Percentiles rank a stretch among this genome's conserved stretches.
Evolutionary conservation across 2,113 vertebrate species (phyloP).

Genomic region (Oncorhynchus kisutch): DNA sequence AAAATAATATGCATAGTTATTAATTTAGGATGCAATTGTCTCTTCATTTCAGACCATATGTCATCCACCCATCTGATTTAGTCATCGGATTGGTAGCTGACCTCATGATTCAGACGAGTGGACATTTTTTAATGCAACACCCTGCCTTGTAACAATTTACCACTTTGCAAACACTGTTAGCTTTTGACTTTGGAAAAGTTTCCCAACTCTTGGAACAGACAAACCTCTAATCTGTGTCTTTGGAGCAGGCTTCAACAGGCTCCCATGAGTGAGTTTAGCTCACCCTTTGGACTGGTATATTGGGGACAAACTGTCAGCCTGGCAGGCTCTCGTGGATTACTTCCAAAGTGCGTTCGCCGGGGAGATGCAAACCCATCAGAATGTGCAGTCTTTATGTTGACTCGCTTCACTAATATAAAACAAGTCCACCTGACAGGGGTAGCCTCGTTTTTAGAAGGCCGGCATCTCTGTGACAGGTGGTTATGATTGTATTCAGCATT

Average conservation of each 20-base stretch:
- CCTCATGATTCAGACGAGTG: too few relatives aligned
- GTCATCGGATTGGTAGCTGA: too few relatives aligned
- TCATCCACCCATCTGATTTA: too few relatives aligned
- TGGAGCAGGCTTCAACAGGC: not conserved
- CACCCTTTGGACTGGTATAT: not conserved
- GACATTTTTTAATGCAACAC: too few relatives aligned
- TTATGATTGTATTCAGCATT: not conserved
- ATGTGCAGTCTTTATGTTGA: constrained; percentile 1
- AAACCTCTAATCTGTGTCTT: not conserved
- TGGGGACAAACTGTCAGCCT: constrained; percentile 4
- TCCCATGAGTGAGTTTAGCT: too few relatives aligned
- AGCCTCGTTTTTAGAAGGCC: not conserved
- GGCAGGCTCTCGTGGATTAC: constrained; percentile 8
- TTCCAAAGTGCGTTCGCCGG: not conserved
- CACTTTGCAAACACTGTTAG: not conserved
- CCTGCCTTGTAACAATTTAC: not conserved
- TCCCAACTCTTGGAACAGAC: not conserved
- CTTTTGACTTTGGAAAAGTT: not conserved
- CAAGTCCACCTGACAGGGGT: not conserved
- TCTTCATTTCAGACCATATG: too few relatives aligned
- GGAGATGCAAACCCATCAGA: constrained; percentile 1
- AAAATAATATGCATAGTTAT: too few relatives aligned
- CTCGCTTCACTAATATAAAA: not conserved
- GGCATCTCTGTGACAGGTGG: constrained; percentile 7
- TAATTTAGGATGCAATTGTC: too few relatives aligned